Evolutionary conservation across 1,140 invertebrate species (phyloP), one percentile per base, ranked within the genome.

Genomic region (Drosophila elegans): DNA sequence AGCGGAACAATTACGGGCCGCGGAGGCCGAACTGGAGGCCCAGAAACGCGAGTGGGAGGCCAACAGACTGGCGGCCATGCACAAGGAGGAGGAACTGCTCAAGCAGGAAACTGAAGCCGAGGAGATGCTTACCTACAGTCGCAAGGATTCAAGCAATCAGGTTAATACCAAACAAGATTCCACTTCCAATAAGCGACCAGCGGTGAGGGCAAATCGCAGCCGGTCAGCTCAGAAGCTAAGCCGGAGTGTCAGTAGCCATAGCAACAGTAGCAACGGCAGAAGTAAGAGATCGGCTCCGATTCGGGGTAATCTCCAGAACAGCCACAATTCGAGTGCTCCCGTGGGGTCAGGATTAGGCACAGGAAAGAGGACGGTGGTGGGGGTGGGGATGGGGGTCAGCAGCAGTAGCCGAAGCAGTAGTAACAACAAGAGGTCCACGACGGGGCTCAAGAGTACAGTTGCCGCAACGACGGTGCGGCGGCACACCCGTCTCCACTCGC

Each of bases 1-100:
- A 29, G 96, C 96, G 2, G 97, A 98, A 78, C 96, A 97, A 76
- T 86, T 98, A 11, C 96, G 97, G 25, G 96, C 96, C 10, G 98
- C 97, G 9, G 97, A 98, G 91, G 96, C 97, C 13, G 97, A 99
- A 93, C 96, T 98, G 64, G 97, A 98, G 85, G 95, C 96, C 71
- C 95, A 97, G 92, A 98, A 98, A 93, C 96, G 96, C 76, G 97
- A 99, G 89, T 99, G 98, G 98, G 98, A 99, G 92, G 93, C 96
- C 57, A 96, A 97, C 85, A 95, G 97, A 2, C 93, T 97, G 64
- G 95, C 96, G 54, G 95, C 95, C 0, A 85, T 95, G 82, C 93
- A 95, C 54, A 95, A 96, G 86, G 91, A 92, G 66, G 92, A 92
- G 59, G 96, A 97, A 91, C 95, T 97, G 81, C 95, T 96, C 49